A percentile compares a stretch with the other conserved stretches of the same genome.
These are phyloP conservation scores for Bombus sylvicola DNA, from an alignment of 1,140 invertebrate genomes.

Conservation along the genomic window DNA sequence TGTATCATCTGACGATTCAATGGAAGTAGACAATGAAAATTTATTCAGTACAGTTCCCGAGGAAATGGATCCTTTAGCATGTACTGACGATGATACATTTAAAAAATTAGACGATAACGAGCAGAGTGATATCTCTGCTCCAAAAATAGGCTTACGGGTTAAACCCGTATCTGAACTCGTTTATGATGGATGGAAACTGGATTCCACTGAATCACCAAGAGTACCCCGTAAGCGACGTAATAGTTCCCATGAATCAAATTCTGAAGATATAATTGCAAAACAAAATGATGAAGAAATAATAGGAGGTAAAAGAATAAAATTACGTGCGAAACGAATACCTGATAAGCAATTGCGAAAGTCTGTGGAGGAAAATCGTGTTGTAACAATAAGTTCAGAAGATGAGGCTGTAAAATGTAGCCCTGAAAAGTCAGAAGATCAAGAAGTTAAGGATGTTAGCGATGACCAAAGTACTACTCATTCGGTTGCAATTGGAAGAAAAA, in stretches of 20 bases:
- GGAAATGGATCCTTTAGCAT: conserved; percentile 73
- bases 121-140: neutral
- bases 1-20: conserved; percentile 74
- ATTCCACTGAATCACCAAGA: conserved; percentile 64
- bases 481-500: conserved; percentile 63
- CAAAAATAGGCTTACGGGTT: conserved; percentile 74
- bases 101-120: conserved; percentile 46
- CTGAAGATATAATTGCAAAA: conserved; percentile 66
- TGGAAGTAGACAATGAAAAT: conserved; percentile 72
- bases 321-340: conserved; percentile 81
- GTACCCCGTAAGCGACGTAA: conserved; percentile 77
- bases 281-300: conserved; percentile 62
- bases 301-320: conserved; percentile 83
- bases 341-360: conserved; percentile 84
- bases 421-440: conserved; percentile 56
- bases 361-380: conserved; percentile 83
- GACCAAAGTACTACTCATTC: conserved; percentile 51
- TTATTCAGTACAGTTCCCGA: conserved; percentile 69
- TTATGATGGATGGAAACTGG: conserved; percentile 77
- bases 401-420: conserved; percentile 65
- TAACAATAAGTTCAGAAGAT: conserved; percentile 77
- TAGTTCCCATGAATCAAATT: conserved; percentile 74
- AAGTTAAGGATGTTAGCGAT: conserved; percentile 63
- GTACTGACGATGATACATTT: conserved; percentile 61
- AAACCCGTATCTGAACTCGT: conserved; percentile 75